Percentiles rank a stretch among this genome's conserved stretches.
Evolutionary conservation across 2,888 invertebrate species (phyloP).

Genomic region (Cyclophora albipunctata): DNA sequence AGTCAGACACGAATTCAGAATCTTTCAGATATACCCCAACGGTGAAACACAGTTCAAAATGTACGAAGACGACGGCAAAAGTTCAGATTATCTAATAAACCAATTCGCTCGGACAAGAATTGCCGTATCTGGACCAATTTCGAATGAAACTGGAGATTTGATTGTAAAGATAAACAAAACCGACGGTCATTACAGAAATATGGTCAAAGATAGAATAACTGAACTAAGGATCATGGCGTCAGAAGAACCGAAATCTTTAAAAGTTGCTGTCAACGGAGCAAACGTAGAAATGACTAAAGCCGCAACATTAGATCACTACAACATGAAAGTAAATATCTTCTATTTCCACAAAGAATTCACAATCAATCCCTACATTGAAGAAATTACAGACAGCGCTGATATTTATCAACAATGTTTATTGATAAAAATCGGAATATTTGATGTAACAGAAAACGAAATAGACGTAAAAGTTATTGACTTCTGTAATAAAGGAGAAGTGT

Average conservation of each 20-base stretch:
- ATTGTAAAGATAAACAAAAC: constrained; percentile 45
- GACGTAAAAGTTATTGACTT: constrained; percentile 48
- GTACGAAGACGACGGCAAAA: constrained; percentile 63
- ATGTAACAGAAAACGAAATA: constrained; percentile 43
- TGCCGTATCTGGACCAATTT: constrained; percentile 31
- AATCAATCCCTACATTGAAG: constrained; percentile 45
- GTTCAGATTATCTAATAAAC: constrained; percentile 41
- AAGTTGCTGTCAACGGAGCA: constrained; percentile 41
- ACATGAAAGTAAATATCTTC: constrained; percentile 38
- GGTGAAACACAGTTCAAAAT: constrained; percentile 38
- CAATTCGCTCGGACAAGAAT: constrained; percentile 44
- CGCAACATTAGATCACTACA: constrained; percentile 39
- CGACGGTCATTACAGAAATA: constrained; percentile 41
- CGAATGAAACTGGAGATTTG: constrained; percentile 37
- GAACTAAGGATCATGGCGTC: constrained; percentile 49
- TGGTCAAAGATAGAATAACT: constrained; percentile 45
- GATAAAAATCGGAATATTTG: constrained; percentile 45
- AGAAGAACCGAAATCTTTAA: constrained; percentile 33
- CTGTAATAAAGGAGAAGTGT: constrained; percentile 29
- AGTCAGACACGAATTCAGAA: constrained; percentile 45
- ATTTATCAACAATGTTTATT: constrained; percentile 42
- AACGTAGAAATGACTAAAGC: constrained; percentile 33
- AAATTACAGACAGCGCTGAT: constrained; percentile 17
- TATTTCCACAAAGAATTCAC: constrained; percentile 40
- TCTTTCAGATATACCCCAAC: constrained; percentile 51